Evolutionary conservation across 30 jellyfish, hydroid and myxozoan species (phyloP), one percentile per base, ranked within the genome.

Genomic region (Sanderia malayensis): DNA sequence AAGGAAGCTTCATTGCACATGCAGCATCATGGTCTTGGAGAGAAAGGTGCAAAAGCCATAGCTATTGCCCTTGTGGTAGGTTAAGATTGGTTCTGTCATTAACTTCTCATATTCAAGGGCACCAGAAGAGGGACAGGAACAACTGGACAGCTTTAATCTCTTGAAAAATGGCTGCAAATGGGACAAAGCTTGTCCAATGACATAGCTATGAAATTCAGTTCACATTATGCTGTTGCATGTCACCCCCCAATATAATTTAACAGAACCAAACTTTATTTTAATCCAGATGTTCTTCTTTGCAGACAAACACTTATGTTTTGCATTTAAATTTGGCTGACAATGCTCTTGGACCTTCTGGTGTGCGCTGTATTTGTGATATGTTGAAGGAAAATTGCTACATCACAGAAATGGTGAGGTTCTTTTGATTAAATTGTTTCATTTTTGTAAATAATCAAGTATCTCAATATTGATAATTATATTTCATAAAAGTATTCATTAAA

Each of bases 11-110:
- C 44, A 27, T 68, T 90, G 49, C 83, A 82, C 27, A 82, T 90
- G 97, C 80, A 84, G 0, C 97, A 82, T 67, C 95, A 84, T 82
- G 97, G 97, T 0, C 84, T 90, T 23, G 95, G 95, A 15, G 83
- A 33, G 17, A 72, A 76, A 28, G 97, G 97, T 23, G 94, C 94
- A 26, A 82, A 86, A 31, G 97, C 97, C 30, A 45, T 90, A 47
- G 83, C 94, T 3, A 65, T 70, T 19, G 86, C 95, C 44, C 70
- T 90, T 18, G 86, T 82, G 64, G 97, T 90, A 76, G 61, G 89
- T 76, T 8, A 37, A 37, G 52, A 37, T n/a, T n/a, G n/a, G n/a
- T n/a, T n/a, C n/a, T n/a, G n/a, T n/a, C n/a, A n/a, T n/a, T n/a
- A n/a, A n/a, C n/a, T n/a, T n/a, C n/a, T n/a, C n/a, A n/a, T n/a